A percentile compares a stretch with the other conserved stretches of the same genome.
These are phyloP conservation scores for Speoplatyrhinus poulsoni DNA, from an alignment of 2,113 vertebrate species.

Conservation along the genomic window DNA sequence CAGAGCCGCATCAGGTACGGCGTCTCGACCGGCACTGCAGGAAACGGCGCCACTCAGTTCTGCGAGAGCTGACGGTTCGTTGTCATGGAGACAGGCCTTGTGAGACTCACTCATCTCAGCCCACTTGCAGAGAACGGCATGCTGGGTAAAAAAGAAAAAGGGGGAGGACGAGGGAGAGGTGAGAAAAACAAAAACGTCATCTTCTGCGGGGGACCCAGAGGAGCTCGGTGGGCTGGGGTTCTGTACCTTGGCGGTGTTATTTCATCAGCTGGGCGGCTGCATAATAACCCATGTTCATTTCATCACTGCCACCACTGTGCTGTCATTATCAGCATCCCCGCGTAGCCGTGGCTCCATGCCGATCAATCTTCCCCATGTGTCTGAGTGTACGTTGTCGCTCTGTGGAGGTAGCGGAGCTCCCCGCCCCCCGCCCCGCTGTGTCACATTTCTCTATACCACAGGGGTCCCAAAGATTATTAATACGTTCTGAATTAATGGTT, in stretches of 20 bases:
- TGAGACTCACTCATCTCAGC: constrained; percentile 51
- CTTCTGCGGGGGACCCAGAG: constrained; percentile 35
- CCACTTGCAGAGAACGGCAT: constrained; percentile 61
- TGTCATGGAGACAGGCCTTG: constrained; percentile 68
- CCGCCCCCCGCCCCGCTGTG: constrained; percentile 32
- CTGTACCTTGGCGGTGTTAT: constrained; percentile 60
- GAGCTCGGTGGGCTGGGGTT: constrained; percentile 46
- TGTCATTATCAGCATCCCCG: constrained; percentile 62
- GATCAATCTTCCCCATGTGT: constrained; percentile 66
- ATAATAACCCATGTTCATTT: constrained; percentile 69
- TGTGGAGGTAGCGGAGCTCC: constrained; percentile 62
- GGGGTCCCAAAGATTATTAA: too few species aligned
- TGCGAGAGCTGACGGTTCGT: constrained; percentile 40
- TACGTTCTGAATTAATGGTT: too few species aligned
- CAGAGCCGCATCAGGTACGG: constrained; percentile 30
- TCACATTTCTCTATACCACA: too few species aligned
- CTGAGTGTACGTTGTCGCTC: constrained; percentile 64
- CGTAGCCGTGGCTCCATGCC: constrained; percentile 56
- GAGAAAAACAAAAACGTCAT: constrained; percentile 67
- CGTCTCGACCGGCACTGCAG: constrained; percentile 32
- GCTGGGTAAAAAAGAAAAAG: constrained; percentile 41
- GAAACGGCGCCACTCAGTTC: constrained; percentile 53
- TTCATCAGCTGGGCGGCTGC: constrained; percentile 65
- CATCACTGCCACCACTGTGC: constrained; percentile 64
- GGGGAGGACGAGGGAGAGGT: constrained; percentile 13